Conservation (phyloP, 2,888 invertebrate genomes). For the Agriopis marginaria region DNA sequence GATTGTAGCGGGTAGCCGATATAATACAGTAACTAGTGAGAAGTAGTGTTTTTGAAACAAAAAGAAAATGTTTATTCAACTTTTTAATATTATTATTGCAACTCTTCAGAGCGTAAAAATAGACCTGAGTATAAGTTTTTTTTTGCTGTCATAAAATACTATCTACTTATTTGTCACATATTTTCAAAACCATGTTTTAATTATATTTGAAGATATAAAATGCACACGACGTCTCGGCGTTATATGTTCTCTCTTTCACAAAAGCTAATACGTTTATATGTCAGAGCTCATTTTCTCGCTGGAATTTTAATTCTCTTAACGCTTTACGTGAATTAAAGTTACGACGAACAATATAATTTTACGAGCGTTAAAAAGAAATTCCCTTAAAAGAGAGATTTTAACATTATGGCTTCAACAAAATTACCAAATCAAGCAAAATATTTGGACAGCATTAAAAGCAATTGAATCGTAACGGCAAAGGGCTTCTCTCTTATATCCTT, state of each 20-base stretch:
- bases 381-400: slow-evolving; percentile 58
- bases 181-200: slow-evolving; percentile 18
- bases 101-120: too few relatives aligned
- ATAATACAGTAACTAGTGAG: too few relatives aligned
- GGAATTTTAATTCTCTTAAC: slow-evolving; percentile 78
- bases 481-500: slow-evolving; percentile 62
- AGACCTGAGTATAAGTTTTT: too few relatives aligned
- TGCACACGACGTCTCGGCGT: slow-evolving; percentile 54
- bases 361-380: slow-evolving; percentile 66
- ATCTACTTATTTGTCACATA: not conserved
- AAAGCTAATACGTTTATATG: slow-evolving; percentile 77
- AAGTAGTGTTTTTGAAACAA: too few relatives aligned
- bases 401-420: slow-evolving; percentile 53
- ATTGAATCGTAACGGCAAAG: slow-evolving; percentile 63
- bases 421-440: slow-evolving; percentile 55
- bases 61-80: too few relatives aligned
- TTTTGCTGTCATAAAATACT: not conserved
- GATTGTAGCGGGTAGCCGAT: too few relatives aligned
- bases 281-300: slow-evolving; percentile 73
- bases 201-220: slow-evolving; percentile 25
- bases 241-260: slow-evolving; percentile 53
- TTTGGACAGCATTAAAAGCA: slow-evolving; percentile 60
- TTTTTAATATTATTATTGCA: too few relatives aligned
- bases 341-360: slow-evolving; percentile 74
- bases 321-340: slow-evolving; percentile 73